Percentiles rank a stretch among this genome's conserved stretches.
Conservation (phyloP, 2,113 vertebrate species). For the Marcusenius ussheri region DNA sequence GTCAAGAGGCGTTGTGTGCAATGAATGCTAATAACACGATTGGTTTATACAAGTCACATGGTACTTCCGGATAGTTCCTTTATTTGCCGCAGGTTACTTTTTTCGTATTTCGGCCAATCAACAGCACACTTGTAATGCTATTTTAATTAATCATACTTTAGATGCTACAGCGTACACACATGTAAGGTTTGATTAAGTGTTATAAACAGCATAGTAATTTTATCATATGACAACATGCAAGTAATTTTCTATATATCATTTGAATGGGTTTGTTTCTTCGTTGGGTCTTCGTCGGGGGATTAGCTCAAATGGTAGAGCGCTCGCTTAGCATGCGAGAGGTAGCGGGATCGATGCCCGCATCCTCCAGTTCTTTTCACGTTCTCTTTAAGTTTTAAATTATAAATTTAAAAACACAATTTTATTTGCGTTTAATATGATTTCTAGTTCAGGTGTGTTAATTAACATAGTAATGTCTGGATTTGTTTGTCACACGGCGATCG, state of each 20-base stretch:
- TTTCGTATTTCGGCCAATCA: background rate
- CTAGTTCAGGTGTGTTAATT: background rate
- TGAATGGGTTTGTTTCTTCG: fast-evolving
- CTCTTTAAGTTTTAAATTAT: background rate
- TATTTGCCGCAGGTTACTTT: background rate
- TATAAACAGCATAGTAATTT: background rate
- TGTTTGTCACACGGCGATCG: background rate
- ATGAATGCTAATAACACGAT: background rate
- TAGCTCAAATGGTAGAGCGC: constrained; percentile 64
- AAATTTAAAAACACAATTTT: background rate
- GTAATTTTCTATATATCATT: background rate
- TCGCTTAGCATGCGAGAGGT: constrained; percentile 59
- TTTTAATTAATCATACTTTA: background rate
- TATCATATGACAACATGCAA: background rate
- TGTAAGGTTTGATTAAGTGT: background rate
- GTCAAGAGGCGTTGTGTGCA: background rate
- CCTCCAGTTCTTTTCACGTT: background rate
- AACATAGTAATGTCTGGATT: background rate
- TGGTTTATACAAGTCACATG: background rate
- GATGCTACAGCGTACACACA: background rate
- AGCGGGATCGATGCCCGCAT: constrained; percentile 47
- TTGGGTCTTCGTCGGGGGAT: constrained; percentile 26
- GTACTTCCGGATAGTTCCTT: background rate
- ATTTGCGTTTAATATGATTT: background rate
- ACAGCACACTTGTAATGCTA: background rate